A percentile compares a stretch with the other conserved stretches of the same genome.
Evolutionary conservation across 2,113 vertebrate genomes (phyloP).

Genomic region (Scomber scombrus): DNA sequence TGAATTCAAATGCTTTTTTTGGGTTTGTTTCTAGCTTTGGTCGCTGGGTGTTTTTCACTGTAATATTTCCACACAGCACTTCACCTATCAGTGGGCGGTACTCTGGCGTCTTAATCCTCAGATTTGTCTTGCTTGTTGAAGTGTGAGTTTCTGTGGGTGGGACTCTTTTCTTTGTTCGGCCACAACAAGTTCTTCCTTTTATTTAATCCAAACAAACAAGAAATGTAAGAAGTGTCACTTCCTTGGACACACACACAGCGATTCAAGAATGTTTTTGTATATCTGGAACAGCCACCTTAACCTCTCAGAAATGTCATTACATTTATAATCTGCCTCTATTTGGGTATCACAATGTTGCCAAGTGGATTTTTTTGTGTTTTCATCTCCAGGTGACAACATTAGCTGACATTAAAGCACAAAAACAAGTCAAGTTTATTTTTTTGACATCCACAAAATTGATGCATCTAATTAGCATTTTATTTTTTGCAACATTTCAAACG

Average conservation of each 20-base stretch:
- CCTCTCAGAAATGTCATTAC: neutral
- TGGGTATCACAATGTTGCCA: neutral
- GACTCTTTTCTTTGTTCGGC: neutral
- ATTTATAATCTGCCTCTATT: neutral
- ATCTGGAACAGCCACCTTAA: neutral
- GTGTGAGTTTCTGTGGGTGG: neutral
- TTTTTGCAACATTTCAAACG: conserved; percentile 25
- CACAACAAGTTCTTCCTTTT: neutral
- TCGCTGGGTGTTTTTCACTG: neutral
- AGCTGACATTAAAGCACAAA: conserved; percentile 22
- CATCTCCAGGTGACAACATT: neutral
- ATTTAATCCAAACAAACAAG: neutral
- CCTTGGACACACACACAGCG: too few relatives aligned
- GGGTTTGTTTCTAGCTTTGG: neutral
- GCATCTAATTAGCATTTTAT: conserved; percentile 6
- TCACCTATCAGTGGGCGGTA: neutral
- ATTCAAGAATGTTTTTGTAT: too few relatives aligned
- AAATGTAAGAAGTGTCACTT: neutral
- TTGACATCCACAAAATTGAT: neutral
- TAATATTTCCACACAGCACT: neutral
- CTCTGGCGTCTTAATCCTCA: neutral
- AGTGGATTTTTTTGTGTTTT: neutral
- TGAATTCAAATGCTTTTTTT: neutral
- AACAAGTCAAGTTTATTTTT: conserved; percentile 5
- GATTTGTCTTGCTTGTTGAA: conserved; percentile 15